Evolutionary conservation across 2,888 invertebrate genomes (phyloP), one percentile per base, ranked within the genome.

Genomic region (Ectemnius cavifrons): DNA sequence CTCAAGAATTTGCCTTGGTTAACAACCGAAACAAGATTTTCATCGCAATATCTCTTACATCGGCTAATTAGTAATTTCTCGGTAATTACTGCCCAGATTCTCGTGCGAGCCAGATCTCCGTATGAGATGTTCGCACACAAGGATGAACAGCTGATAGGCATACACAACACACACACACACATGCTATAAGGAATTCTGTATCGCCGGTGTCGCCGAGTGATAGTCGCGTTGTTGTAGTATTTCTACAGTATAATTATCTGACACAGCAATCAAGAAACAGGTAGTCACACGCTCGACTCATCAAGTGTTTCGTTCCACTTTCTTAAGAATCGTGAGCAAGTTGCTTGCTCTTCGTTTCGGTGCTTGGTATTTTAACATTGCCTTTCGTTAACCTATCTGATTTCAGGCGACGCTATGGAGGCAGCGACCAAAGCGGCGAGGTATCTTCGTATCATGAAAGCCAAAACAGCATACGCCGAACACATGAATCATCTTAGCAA

Each of bases 401-500:
- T 16, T 52, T 13, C 16, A 52, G 52, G 52, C 8, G 16, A 52
- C 16, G 52, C 52, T 0, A 52, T 52, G 52, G 52, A 37, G 8
- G 37, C 37, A 8, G 37, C 52, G 16, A 16, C 18, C 13, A 89
- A 85, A 81, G 92, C 93, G 92, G 92, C 93, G 80, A 94, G 93
- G 88, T 97, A 97, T 87, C 91, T 93, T 0, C 92, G 95, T 75
- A 91, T 97, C 58, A 92, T 94, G 11, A 95, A 95, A 82, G 92
- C 93, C 46, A 92, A 94, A 0, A 96, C 97, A 0, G 95, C 94
- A 85, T 98, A 98, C 90, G 96, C 97, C 0, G 93, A 92, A 2
- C 93, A 96, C 60, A 98, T 98, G 97, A 95, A 95, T 81, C 93
- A 95, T 59, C 92, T 98, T 16, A 96, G 97, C 28, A 96, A 96